Percentiles rank a stretch among this genome's conserved stretches.
Conservation (phyloP, 1,140 invertebrate genomes). For the Battus philenor region DNA sequence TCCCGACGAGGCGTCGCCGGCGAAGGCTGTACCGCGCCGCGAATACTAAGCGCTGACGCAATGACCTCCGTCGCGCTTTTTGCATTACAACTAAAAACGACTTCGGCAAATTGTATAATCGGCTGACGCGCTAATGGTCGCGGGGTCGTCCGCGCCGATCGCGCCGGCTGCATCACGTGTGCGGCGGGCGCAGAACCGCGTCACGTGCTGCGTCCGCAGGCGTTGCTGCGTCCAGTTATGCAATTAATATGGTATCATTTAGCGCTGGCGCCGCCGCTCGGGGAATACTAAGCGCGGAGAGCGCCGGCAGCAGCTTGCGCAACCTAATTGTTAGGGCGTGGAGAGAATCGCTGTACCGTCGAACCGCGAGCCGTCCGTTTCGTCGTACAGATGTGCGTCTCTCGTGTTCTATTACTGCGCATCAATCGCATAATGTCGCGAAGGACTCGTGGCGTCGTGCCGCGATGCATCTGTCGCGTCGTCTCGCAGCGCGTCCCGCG, state of each 20-base stretch:
- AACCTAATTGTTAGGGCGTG: not conserved
- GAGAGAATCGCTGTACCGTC: not conserved
- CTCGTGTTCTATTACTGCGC: too few relatives aligned
- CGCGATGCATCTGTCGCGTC: too few relatives aligned
- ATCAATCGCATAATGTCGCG: too few relatives aligned
- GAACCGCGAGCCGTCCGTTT: too few relatives aligned
- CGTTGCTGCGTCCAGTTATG: constrained; percentile 22
- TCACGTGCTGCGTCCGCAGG: not conserved
- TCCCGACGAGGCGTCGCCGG: constrained; percentile 5
- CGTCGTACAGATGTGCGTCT: too few relatives aligned
- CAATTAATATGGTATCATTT: constrained; percentile 34
- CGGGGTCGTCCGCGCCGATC: not conserved
- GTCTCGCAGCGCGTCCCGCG: too few relatives aligned
- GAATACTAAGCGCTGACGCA: constrained; percentile 50
- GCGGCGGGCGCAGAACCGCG: not conserved
- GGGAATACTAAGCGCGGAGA: not conserved
- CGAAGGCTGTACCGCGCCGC: constrained; percentile 35
- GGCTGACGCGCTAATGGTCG: not conserved
- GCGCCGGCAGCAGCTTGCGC: not conserved
- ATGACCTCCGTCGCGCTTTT: constrained; percentile 35
- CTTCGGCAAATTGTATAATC: constrained; percentile 30
- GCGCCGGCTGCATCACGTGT: not conserved
- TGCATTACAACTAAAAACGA: constrained; percentile 23
- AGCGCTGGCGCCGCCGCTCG: constrained; percentile 23
- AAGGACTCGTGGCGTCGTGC: too few relatives aligned